Evolutionary conservation across 1,140 invertebrate genomes (phyloP), one percentile per base, ranked within the genome.

Genomic region (Episyrphus balteatus): DNA sequence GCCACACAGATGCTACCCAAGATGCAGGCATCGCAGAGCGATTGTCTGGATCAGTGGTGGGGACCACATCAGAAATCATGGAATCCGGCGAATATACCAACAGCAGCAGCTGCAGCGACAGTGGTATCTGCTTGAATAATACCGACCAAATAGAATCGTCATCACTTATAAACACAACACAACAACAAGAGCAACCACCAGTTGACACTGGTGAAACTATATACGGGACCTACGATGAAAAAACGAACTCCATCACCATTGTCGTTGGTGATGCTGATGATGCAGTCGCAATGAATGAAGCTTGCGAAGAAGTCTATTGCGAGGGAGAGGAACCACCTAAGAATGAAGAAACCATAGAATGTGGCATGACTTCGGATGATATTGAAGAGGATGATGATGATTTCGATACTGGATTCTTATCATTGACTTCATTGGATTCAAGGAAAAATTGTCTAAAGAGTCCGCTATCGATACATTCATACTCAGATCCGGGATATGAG

Each of bases 51-150:
- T 41, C 66, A 83, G 53, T 87, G 84, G 84, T 87, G 84, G 85
- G 83, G 83, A 19, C 78, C 78, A 42, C 81, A 84, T 60, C 84
- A 86, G 68, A 83, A 78, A 68, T 79, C 70, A 57, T 88, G 84
- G 85, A 86, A 86, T 61, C 84, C 83, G 50, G 69, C 83, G 51
- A 78, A 81, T 56, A 73, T 78, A 69, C 51, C 56, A 34, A 63
- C 51, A 61, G 68, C 63, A 55, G 59, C 63, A 63, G 66, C 57
- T 59, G 62, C 53, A 42, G 65, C 51, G 61, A 50, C 17, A 45
- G 44, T 40, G 45, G 42, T 54, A 46, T 6, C 26, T 47, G 19
- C 41, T 43, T 39, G 14, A 63, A 62, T 44, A 56, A 52, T 49
- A 52, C 47, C 49, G 55, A 54, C 37, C 57, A 59, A 47, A 50